phyloP scores from a whole-genome alignment of 2,888 invertebrate species.

The Eledona agricola region DNA sequence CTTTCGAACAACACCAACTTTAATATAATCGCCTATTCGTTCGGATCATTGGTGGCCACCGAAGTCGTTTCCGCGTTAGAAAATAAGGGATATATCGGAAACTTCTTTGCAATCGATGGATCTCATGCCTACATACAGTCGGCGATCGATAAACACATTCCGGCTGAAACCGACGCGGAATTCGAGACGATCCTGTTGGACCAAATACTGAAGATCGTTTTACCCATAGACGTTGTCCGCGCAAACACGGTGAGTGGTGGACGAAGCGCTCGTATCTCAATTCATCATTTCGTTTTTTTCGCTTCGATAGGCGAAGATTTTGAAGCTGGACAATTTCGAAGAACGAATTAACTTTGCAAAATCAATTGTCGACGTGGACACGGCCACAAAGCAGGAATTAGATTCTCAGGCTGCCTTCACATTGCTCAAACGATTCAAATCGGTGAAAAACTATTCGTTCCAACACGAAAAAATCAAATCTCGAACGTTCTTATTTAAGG shows the following conservation, averaged over 20 bases:
- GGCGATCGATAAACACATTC: background rate
- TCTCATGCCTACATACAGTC: background rate
- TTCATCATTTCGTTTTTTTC: background rate
- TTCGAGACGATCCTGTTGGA: background rate
- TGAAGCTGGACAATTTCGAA: background rate
- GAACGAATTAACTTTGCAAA: background rate
- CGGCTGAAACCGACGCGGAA: background rate
- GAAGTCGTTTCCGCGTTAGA: conserved; percentile 2
- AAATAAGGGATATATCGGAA: conserved; percentile 6
- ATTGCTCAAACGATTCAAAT: background rate
- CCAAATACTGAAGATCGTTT: background rate
- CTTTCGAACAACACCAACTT: background rate
- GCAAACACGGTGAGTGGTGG: too few relatives aligned
- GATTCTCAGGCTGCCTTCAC: background rate
- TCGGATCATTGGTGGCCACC: conserved; percentile 1
- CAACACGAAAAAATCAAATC: background rate
- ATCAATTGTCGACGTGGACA: background rate
- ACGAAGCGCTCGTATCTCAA: too few relatives aligned
- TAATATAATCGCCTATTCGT: conserved; percentile 3
- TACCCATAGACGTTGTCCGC: background rate
- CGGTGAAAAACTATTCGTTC: background rate
- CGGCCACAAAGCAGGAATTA: background rate
- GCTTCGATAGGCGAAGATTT: background rate
- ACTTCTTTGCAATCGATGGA: conserved; percentile 6
- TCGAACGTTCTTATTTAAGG: background rate